phyloP scores from a whole-genome alignment of 2,797 vertebrate genomes.

The Discoglossus pictus region DNA sequence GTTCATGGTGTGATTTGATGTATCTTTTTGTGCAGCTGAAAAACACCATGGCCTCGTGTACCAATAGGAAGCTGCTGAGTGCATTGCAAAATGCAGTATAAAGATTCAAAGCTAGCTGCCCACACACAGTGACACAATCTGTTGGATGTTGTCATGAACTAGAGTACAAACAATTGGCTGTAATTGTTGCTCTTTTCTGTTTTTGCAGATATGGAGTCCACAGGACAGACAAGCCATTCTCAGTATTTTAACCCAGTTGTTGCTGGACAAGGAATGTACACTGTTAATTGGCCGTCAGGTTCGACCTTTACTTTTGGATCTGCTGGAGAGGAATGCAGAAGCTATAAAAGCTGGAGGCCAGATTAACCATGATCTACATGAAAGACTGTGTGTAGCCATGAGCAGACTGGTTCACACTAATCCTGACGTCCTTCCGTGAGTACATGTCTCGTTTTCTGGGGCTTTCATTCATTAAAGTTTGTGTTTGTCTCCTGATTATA shows the following conservation, averaged over 20 bases:
- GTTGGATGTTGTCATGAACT: too few species aligned
- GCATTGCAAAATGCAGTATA: too few species aligned
- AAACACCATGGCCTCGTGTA: too few species aligned
- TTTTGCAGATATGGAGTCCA: conserved; percentile 82
- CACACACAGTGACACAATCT: too few species aligned
- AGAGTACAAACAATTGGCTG: too few species aligned
- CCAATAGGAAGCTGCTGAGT: too few species aligned
- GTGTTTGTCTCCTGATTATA: background rate
- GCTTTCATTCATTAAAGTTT: background rate
- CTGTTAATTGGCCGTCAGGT: conserved; percentile 83
- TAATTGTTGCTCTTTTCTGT: conserved; percentile 10
- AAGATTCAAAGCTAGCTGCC: too few species aligned
- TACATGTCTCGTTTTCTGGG: conserved; percentile 22
- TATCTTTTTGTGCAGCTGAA: too few species aligned
- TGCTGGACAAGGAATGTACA: conserved; percentile 91
- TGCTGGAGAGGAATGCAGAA: conserved; percentile 88
- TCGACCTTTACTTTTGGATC: conserved; percentile 86
- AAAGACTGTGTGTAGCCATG: conserved; percentile 92
- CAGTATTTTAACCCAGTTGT: conserved; percentile 77
- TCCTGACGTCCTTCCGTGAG: conserved; percentile 89
- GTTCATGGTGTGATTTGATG: too few species aligned
- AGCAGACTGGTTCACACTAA: conserved; percentile 85
- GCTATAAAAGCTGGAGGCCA: conserved; percentile 78
- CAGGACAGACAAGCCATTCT: conserved; percentile 89
- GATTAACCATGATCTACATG: conserved; percentile 90